phyloP scores from a whole-genome alignment of 2,113 vertebrate species.

The Chrysochloris asiatica region DNA sequence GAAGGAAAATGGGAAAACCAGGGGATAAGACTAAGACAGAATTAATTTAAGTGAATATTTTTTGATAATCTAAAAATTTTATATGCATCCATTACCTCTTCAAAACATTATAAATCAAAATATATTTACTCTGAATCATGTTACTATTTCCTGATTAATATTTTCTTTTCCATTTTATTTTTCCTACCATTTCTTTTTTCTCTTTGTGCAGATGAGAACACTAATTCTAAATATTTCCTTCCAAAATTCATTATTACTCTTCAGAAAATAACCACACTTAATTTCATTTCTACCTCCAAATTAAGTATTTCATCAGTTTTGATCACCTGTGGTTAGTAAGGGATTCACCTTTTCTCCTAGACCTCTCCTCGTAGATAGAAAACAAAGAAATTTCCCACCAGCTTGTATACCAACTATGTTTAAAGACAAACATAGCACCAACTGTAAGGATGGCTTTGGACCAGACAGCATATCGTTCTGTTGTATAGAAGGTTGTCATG shows the following conservation, averaged over 20 bases:
- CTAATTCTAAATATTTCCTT: neutral
- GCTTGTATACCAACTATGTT: neutral
- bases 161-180: conserved; percentile 24
- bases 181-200: neutral
- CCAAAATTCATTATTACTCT: too few species aligned
- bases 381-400: neutral
- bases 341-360: neutral
- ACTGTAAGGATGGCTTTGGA: neutral
- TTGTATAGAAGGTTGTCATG: neutral
- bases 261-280: neutral
- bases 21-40: neutral
- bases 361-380: neutral
- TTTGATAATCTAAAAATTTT: neutral
- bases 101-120: neutral
- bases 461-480: neutral
- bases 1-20: neutral
- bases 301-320: neutral
- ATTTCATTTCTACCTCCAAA: neutral
- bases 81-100: neutral
- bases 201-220: neutral
- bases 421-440: too few species aligned
- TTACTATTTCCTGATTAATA: neutral
- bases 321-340: neutral
- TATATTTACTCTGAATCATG: neutral
- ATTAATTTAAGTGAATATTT: neutral